Base-by-base conservation (phyloP, 2,113 vertebrate species). In the Psilopsiagon aurifrons region DNA sequence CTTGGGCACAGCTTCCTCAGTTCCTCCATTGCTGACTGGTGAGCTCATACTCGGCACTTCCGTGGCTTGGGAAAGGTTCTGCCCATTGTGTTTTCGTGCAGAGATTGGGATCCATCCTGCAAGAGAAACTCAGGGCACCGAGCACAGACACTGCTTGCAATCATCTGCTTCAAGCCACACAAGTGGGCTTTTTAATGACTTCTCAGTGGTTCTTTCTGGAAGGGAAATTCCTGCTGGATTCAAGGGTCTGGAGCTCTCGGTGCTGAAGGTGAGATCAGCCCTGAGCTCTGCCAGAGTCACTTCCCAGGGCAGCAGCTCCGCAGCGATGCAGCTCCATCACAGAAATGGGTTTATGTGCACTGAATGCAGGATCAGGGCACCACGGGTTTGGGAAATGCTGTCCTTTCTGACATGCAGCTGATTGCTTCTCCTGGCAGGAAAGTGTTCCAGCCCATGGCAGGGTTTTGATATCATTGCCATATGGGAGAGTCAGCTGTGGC, bases 41-140 rank as follows among this genome's bases (percentile, higher is more conserved):
- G 89, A 92, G 80, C 59, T 92, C 89, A 82, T n/a, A 44, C 52
- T 85, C 9, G n/a, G 69, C 3, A 0, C 8, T 3, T 44, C 75
- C 4, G 0, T 39, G 80, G 28, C 46, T 73, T 13, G 67, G 73
- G 60, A 76, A 54, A 55, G 33, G 25, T 23, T 67, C 39, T 44
- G 13, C 41, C 39, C 35, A 1, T 55, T 85, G 79, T 84, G 68
- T 43, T 68, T 75, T 71, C 37, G 27, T n/a, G 41, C n/a, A 31
- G 63, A 88, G 75, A 11, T 1, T 29, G 49, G 27, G 57, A 54
- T 76, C 51, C 1, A 0, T 54, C n/a, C 75, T 71, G 80, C 70
- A 66, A 15, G 1, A 1, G 47, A 47, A 84, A 33, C 31, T 16
- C 59, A 37, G 39, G 37, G 44, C 22, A 24, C 10, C 0, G 2